These are phyloP conservation scores for Hedya salicella DNA, from an alignment of 2,888 invertebrate species.

Conservation along the genomic window DNA sequence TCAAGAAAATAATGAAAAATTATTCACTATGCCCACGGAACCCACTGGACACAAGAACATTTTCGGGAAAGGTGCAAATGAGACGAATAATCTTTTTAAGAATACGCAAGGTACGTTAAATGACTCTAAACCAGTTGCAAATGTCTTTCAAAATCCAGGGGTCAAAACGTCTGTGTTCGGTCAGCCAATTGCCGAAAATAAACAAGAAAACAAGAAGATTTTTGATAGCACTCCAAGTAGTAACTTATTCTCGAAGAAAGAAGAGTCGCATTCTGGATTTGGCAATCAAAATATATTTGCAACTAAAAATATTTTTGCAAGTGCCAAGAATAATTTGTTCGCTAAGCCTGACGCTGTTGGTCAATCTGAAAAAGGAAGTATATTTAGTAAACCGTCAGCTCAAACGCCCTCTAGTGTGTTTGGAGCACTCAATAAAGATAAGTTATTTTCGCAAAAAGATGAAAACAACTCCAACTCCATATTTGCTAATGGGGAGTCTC, in stretches of 20 bases:
- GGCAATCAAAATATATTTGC: conserved; percentile 50
- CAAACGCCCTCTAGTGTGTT: conserved; percentile 62
- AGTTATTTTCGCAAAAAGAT: conserved; percentile 43
- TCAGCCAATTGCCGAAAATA: conserved; percentile 25
- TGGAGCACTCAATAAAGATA: conserved; percentile 58
- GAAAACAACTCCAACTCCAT: conserved; percentile 49
- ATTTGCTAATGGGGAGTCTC: conserved; percentile 59
- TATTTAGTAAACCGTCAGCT: conserved; percentile 59
- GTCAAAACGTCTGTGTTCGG: conserved; percentile 31
- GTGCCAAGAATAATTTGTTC: conserved; percentile 41
- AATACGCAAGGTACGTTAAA: conserved; percentile 43
- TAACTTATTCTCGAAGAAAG: conserved; percentile 40
- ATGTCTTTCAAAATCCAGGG: conserved; percentile 41
- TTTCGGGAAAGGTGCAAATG: conserved; percentile 50
- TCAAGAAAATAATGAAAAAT: conserved; percentile 55
- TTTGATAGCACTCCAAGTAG: conserved; percentile 35
- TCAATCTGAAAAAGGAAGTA: conserved; percentile 51
- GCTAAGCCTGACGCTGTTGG: conserved; percentile 46
- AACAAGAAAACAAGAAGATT: conserved; percentile 21
- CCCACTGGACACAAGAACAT: conserved; percentile 41
- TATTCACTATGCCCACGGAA: conserved; percentile 46
- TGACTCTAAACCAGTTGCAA: conserved; percentile 28
- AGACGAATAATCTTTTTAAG: conserved; percentile 51
- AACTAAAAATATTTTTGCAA: conserved; percentile 47
- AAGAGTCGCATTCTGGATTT: conserved; percentile 22